Conservation (phyloP, 2,797 vertebrate genomes). For the Lagorchestes hirsutus region DNA sequence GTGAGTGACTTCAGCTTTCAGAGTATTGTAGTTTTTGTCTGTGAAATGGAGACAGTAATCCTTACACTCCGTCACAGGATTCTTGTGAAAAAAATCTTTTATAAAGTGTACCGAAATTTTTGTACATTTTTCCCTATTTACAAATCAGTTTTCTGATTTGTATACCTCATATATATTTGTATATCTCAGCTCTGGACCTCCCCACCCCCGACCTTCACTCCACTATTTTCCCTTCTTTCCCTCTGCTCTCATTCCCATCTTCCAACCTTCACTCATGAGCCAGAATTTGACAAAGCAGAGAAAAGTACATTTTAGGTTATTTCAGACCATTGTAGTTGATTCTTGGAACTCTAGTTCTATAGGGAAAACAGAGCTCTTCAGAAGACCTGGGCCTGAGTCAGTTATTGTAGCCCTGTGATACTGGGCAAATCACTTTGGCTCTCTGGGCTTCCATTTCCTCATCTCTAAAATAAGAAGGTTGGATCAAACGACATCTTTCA, state of each 20-base stretch:
- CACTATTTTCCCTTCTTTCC: neutral
- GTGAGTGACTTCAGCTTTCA: neutral
- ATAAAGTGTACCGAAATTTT: neutral
- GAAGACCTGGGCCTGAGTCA: neutral
- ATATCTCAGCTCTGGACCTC: neutral
- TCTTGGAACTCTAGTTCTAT: neutral
- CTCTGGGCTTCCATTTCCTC: neutral
- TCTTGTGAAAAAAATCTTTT: neutral
- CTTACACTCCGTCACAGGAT: neutral
- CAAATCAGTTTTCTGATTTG: neutral
- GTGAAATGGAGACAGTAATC: neutral
- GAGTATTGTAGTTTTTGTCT: neutral
- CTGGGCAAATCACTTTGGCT: neutral
- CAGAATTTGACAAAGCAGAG: constrained; percentile 43
- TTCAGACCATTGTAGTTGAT: neutral
- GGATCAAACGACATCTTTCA: neutral
- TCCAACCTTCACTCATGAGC: neutral
- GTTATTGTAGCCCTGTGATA: neutral
- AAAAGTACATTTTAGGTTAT: neutral
- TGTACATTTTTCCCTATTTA: neutral
- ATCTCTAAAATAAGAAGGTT: neutral
- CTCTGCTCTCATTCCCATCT: neutral
- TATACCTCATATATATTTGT: no score
- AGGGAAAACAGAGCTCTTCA: neutral
- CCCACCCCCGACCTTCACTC: neutral